Conservation (phyloP, 2,113 vertebrate genomes). For the Hemiprocne comata region DNA sequence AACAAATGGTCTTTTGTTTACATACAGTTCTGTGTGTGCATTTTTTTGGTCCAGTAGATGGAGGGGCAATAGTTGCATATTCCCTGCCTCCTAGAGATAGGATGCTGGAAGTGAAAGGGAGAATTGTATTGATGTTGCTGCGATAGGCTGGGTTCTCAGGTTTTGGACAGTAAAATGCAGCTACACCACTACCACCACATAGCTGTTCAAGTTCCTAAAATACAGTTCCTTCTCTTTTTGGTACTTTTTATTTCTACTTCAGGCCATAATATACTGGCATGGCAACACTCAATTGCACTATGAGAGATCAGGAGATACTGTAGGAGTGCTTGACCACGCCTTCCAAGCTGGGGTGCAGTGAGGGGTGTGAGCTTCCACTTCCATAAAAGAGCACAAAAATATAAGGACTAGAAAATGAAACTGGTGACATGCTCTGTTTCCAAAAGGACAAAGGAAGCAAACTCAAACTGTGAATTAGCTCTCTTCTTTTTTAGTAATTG, state of each 20-base stretch:
- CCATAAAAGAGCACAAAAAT: background rate
- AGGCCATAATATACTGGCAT: background rate
- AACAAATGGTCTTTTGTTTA: background rate
- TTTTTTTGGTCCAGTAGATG: background rate
- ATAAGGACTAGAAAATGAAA: background rate
- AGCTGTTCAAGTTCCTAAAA: background rate
- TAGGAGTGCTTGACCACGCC: background rate
- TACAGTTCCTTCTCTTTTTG: background rate
- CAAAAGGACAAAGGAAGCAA: background rate
- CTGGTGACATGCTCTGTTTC: background rate
- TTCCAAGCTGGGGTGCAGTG: background rate
- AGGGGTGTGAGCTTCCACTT: background rate
- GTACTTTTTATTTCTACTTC: background rate
- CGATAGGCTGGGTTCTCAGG: background rate
- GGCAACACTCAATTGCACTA: background rate
- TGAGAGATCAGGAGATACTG: background rate
- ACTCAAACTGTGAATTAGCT: background rate
- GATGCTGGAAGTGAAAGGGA: background rate
- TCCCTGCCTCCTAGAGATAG: background rate
- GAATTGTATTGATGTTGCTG: background rate
- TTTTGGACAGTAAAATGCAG: background rate
- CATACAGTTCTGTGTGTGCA: background rate
- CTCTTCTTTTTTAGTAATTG: background rate
- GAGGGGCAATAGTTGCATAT: background rate
- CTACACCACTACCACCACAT: background rate